phyloP scores from a whole-genome alignment of 1,140 invertebrate genomes.

The Listronotus bonariensis region DNA sequence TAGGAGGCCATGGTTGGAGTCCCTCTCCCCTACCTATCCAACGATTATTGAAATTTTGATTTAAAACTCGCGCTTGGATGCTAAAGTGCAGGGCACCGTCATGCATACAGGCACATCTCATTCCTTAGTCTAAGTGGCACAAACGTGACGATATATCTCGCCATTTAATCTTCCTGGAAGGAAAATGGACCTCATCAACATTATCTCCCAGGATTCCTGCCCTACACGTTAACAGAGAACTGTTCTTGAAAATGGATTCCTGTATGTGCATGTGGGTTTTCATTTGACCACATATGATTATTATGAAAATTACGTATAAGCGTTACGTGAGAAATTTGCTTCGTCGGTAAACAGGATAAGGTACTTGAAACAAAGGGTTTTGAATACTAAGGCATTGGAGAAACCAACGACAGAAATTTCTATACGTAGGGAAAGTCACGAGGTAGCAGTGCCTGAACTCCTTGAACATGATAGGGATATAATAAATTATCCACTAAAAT shows the following conservation, averaged over 20 bases:
- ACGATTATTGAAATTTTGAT: conserved; percentile 2
- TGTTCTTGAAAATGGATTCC: conserved; percentile 16
- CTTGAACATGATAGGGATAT: conserved; percentile 35
- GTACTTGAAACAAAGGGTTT: conserved; percentile 2
- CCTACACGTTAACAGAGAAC: conserved; percentile 24
- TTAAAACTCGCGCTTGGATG: conserved; percentile 1
- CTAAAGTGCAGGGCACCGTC: conserved; percentile 23
- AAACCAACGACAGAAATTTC: conserved; percentile 27
- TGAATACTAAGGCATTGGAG: not conserved
- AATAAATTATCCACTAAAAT: conserved; percentile 25
- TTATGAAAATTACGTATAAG: conserved; percentile 23
- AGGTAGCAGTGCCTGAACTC: conserved; percentile 23
- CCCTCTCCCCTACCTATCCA: not conserved
- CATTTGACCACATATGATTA: conserved; percentile 21
- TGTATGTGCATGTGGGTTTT: conserved; percentile 28
- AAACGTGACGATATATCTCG: not conserved
- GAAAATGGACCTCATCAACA: conserved; percentile 10
- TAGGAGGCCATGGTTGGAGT: conserved; percentile 3
- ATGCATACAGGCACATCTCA: conserved; percentile 9
- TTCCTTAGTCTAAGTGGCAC: conserved; percentile 11
- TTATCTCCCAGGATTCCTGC: conserved; percentile 10
- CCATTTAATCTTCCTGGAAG: conserved; percentile 19
- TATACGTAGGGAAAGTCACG: conserved; percentile 23
- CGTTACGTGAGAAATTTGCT: conserved; percentile 19
- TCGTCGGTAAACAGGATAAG: conserved; percentile 26